Evolutionary conservation across 2,113 vertebrate genomes (phyloP), one percentile per base, ranked within the genome.

Genomic region (Corvus cornix): DNA sequence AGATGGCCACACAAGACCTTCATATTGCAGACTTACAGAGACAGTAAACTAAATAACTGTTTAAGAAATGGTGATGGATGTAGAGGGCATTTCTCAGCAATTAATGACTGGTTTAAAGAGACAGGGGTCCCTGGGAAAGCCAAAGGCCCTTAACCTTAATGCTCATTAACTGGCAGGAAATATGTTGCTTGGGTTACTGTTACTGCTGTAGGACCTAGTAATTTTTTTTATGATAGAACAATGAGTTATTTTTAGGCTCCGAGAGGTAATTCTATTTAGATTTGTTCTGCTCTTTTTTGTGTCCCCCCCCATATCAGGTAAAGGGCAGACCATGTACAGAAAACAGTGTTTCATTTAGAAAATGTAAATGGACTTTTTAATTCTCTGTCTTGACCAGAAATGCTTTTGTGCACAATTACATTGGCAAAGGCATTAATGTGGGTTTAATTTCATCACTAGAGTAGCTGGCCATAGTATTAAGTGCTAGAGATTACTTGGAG

Each of bases 61-160:
- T 93, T 89, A 84, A 95, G 83, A 73, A 89, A 23, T 69, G 41
- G 46, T 91, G 94, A 93, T 1, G 69, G 83, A 94, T 84, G 62
- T 49, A 81, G 80, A 94, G 73, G 93, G 83, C 86, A 94, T 92
- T 96, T 90, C 72, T 96, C 66, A 68, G 85, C 85, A 93, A 81
- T 95, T 96, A 94, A 95, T 90, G 90, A 76, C 73, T 94, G 86
- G 90, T 76, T 93, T 86, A 93, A 49, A 86, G 80, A 94, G 86
- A 81, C 69, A 35, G 27, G 41, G 89, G 80, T 93, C 66, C 1
- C 2, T 82, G 73, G 49, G 37, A 96, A 92, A 94, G 88, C 53
- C 81, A 76, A 90, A 92, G 86, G 66, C 80, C 69, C n/a, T 90
- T 90, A 89, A 88, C 93, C 89, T 90, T 88, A 84, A 62, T 11